A percentile compares a stretch with the other conserved stretches of the same genome.
Conservation (phyloP, 2,113 vertebrate genomes). For the Morone chrysops region DNA sequence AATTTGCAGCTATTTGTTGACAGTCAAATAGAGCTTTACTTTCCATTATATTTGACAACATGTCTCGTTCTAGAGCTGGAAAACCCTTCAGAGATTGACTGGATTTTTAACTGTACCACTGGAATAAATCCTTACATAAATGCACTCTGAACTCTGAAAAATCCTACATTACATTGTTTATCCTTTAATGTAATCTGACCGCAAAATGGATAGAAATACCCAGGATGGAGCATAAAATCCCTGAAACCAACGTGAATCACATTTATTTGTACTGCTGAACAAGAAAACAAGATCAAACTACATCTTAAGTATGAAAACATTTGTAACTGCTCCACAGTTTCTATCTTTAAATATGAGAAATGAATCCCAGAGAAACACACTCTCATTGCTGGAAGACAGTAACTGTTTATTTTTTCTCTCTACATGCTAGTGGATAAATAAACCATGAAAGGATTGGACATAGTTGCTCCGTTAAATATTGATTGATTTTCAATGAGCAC, state of each 20-base stretch:
- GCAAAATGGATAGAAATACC: slow-evolving; percentile 9
- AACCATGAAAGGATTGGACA: slow-evolving; percentile 48
- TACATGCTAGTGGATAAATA: slow-evolving; percentile 51
- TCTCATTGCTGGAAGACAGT: background rate
- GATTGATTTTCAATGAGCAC: slow-evolving; percentile 56
- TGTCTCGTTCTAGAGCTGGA: background rate
- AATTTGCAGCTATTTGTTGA: slow-evolving; percentile 9
- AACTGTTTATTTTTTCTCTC: slow-evolving; percentile 36
- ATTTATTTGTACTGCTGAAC: slow-evolving; percentile 5
- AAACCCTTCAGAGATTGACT: background rate
- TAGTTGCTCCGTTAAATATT: slow-evolving; percentile 62
- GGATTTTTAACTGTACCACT: background rate
- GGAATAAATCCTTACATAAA: slow-evolving; percentile 34
- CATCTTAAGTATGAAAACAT: background rate
- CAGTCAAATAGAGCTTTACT: background rate
- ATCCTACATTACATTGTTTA: slow-evolving; percentile 38
- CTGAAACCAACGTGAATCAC: background rate
- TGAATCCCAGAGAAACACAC: background rate
- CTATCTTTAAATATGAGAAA: background rate
- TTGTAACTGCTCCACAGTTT: background rate
- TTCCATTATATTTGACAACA: slow-evolving; percentile 23
- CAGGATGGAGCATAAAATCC: slow-evolving; percentile 10
- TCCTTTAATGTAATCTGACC: slow-evolving; percentile 45
- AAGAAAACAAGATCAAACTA: slow-evolving; percentile 15
- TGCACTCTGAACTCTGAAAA: slow-evolving; percentile 32